A percentile compares a stretch with the other conserved stretches of the same genome.
Conservation (phyloP, 92 coral and sea anemone species). For the Zoanthus sociatus region DNA sequence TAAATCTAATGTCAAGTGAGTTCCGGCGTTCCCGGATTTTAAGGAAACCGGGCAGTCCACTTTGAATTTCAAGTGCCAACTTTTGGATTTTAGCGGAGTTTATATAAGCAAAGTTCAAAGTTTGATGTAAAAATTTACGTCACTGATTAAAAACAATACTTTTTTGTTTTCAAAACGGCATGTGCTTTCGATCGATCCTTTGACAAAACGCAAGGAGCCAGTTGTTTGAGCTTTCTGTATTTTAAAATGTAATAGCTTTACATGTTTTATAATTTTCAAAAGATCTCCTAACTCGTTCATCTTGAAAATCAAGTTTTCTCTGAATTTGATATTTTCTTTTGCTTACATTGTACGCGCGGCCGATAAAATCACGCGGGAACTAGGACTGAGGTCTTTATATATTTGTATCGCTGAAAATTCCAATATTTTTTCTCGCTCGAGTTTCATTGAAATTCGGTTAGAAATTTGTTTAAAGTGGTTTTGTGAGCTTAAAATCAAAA, state of each 20-base stretch:
- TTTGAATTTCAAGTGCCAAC: constrained; percentile 30
- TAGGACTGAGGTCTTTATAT: constrained; percentile 41
- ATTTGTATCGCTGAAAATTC: neutral
- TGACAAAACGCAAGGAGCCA: neutral
- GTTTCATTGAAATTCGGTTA: neutral
- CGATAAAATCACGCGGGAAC: constrained; percentile 74
- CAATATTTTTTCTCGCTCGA: neutral
- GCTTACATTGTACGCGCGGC: constrained; percentile 76
- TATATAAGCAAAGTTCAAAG: constrained; percentile 24
- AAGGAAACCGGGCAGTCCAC: constrained; percentile 36
- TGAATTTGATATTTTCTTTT: constrained; percentile 57
- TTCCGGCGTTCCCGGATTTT: constrained; percentile 34
- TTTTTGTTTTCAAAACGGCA: constrained; percentile 51
- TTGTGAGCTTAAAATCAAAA: neutral
- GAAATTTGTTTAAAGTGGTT: neutral
- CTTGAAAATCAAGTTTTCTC: constrained; percentile 59
- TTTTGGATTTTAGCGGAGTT: constrained; percentile 12
- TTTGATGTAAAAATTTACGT: constrained; percentile 29
- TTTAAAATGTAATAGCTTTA: neutral
- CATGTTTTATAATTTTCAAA: neutral
- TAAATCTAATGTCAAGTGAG: neutral
- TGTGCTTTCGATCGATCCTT: constrained; percentile 1
- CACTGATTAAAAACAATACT: constrained; percentile 18
- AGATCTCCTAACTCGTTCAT: constrained; percentile 35
- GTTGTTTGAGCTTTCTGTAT: neutral